phyloP scores from a whole-genome alignment of 92 coral and sea anemone species.

The Isaurus tuberculatus region DNA sequence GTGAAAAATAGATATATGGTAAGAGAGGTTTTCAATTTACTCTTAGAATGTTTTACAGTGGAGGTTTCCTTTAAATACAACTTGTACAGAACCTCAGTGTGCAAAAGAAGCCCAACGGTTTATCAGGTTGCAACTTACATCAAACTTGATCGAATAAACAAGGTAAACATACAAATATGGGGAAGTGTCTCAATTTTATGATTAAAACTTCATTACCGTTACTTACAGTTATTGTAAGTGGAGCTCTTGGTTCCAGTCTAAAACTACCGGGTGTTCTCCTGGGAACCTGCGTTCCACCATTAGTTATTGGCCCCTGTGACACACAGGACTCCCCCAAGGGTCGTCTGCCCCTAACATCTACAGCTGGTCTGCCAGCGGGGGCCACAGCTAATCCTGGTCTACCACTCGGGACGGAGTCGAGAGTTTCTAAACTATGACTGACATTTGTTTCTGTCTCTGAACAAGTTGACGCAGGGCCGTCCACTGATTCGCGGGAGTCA shows the following conservation, averaged over 20 bases:
- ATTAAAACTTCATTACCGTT: not conserved
- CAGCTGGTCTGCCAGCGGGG: not conserved
- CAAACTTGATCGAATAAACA: too few species aligned
- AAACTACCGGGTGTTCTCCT: constrained; percentile 46
- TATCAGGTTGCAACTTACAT: too few species aligned
- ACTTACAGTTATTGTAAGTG: constrained; percentile 5
- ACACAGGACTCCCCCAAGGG: not conserved
- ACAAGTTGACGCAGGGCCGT: constrained; percentile 6
- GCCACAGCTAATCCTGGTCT: not conserved
- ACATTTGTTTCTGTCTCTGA: constrained; percentile 30
- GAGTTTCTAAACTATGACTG: constrained; percentile 44
- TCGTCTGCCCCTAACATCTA: not conserved
- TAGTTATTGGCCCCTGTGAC: constrained; percentile 15
- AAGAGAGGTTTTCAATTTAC: too few species aligned
- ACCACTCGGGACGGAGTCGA: constrained; percentile 30
- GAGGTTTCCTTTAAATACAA: too few species aligned
- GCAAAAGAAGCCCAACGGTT: too few species aligned
- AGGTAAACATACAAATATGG: too few species aligned
- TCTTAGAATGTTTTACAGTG: too few species aligned
- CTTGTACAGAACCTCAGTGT: too few species aligned
- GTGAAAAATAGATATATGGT: too few species aligned
- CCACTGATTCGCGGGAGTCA: constrained; percentile 28
- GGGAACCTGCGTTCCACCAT: constrained; percentile 45
- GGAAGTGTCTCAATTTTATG: not conserved
- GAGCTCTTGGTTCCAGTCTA: constrained; percentile 33